Evolutionary conservation across 2,888 invertebrate species (phyloP).

Genomic region (Agrochola lychnidis): DNA sequence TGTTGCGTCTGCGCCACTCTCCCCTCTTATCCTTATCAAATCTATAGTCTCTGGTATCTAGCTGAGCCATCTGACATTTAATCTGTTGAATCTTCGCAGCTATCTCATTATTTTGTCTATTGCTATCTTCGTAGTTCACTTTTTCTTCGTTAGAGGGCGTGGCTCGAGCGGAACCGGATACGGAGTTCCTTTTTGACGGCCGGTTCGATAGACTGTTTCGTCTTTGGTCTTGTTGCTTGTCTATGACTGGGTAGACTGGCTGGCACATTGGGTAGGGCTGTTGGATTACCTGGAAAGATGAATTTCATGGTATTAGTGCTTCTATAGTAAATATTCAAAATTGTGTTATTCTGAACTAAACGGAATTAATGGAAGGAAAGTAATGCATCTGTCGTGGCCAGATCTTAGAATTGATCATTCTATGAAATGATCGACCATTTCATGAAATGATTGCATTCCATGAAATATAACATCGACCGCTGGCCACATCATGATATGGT

Average conservation of each 20-base stretch:
- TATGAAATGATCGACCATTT: too few species aligned
- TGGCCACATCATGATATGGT: too few species aligned
- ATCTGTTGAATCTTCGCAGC: constrained; percentile 83
- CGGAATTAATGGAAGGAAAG: too few species aligned
- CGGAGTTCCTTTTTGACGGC: constrained; percentile 66
- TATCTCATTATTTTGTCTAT: constrained; percentile 71
- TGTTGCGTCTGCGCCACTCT: constrained; percentile 74
- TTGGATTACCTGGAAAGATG: constrained; percentile 75
- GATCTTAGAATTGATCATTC: too few species aligned
- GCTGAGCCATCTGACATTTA: constrained; percentile 79
- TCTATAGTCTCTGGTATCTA: constrained; percentile 70
- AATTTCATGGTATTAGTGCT: too few species aligned
- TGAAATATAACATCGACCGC: too few species aligned
- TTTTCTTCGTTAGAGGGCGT: constrained; percentile 73
- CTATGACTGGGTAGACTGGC: constrained; percentile 75
- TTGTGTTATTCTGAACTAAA: too few species aligned
- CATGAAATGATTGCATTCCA: too few species aligned
- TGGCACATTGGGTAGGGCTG: constrained; percentile 80
- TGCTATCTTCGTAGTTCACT: constrained; percentile 63
- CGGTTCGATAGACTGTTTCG: constrained; percentile 60
- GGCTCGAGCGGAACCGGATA: constrained; percentile 68
- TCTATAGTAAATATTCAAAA: too few species aligned
- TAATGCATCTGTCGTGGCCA: too few species aligned
- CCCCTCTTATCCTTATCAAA: constrained; percentile 54
- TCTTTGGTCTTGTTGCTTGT: constrained; percentile 60